Base-by-base conservation (phyloP, 2,888 invertebrate species). In the Synergus umbraculus region DNA sequence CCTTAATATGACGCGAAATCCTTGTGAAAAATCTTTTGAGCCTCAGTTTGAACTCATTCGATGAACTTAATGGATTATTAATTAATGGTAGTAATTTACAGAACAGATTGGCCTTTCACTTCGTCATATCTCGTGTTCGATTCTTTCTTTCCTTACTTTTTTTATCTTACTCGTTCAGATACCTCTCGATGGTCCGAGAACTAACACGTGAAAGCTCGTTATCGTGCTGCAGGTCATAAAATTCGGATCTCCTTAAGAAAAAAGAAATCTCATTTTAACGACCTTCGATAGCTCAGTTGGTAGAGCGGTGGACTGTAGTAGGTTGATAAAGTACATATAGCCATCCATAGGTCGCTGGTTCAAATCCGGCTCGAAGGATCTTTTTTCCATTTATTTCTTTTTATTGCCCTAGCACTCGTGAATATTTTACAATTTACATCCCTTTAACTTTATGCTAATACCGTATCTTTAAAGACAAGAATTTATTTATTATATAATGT, bases 221-320 rank as follows among this genome's bases (percentile, higher is more conserved):
- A 54, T 54, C 54, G 54, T n/a, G n/a, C 54, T 54, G 54, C 54
- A 54, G 54, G 54, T 54, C 54, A 54, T 54, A 54, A 54, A 54
- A 54, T n/a, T 9, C n/a, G 8, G 54, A 54, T 54, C 54, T 54
- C n/a, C n/a, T n/a, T 54, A n/a, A 54, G n/a, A 43, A 60, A 54
- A 43, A 58, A 67, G 10, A 5, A 43, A 37, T 60, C 29, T 1
- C 10, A 18, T 67, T 66, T 66, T 18, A 69, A 15, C 46, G 29
- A 46, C 91, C 92, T 92, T 91, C 92, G 92, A 92, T 91, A 92
- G 92, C 91, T 92, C 91, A 92, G 92, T 91, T 92, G 92, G 92
- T 91, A 92, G 91, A 91, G 92, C 92, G 92, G 92, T 91, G 91
- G 91, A 92, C 91, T 92, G 91, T 91, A 92, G 92, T 92, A 85